Evolutionary conservation across 1,140 invertebrate genomes (phyloP).

Genomic region (Achatina immaculata): DNA sequence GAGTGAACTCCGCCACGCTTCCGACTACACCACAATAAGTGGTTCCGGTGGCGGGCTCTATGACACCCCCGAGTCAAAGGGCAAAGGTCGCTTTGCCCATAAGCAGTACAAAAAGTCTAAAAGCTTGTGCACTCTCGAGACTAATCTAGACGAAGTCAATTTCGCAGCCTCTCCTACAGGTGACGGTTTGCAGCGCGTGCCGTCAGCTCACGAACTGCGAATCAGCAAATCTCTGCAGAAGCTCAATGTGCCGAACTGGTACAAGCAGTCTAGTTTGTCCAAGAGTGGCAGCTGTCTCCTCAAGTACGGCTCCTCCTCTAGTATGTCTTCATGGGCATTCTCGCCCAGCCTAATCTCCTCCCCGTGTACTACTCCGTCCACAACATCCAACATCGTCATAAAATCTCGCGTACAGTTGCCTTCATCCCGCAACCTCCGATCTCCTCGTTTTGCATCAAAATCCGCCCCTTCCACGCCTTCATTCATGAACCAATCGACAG

Average conservation of each 20-base stretch:
- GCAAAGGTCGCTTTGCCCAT: constrained; percentile 58
- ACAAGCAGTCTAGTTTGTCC: constrained; percentile 80
- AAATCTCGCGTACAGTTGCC: constrained; percentile 60
- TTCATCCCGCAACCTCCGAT: constrained; percentile 47
- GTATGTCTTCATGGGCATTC: constrained; percentile 53
- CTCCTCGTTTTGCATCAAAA: constrained; percentile 44
- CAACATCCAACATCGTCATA: constrained; percentile 57
- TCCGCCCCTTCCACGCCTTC: constrained; percentile 22
- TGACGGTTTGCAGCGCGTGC: constrained; percentile 76
- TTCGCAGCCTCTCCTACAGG: constrained; percentile 38
- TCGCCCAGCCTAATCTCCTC: constrained; percentile 59
- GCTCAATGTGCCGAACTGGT: constrained; percentile 95
- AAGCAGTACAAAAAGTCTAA: constrained; percentile 64
- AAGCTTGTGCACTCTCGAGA: constrained; percentile 65
- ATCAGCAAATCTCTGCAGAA: constrained; percentile 92
- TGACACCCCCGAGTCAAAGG: constrained; percentile 11
- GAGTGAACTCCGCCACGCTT: constrained; percentile 55
- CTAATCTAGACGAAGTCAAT: constrained; percentile 60
- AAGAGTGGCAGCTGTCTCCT: constrained; percentile 59
- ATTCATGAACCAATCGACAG: constrained; percentile 28
- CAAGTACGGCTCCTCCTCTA: constrained; percentile 58
- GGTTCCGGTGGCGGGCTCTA: neutral
- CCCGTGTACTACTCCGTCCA: constrained; percentile 56
- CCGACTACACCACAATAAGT: constrained; percentile 36
- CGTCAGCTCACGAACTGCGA: constrained; percentile 87